Conservation (phyloP, 2,888 invertebrate genomes). For the Phengaris arion region DNA sequence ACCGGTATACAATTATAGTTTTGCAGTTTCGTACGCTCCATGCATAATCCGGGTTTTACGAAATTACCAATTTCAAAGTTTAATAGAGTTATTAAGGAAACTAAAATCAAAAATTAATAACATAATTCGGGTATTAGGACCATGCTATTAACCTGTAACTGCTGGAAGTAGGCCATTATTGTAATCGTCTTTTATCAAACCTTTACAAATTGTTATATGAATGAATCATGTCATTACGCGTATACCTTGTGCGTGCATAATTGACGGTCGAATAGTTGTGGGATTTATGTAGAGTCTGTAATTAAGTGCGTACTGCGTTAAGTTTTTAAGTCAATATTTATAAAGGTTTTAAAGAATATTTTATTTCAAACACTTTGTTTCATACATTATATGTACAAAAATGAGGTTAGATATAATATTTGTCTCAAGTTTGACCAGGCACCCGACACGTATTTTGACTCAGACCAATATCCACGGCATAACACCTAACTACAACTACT, state of each 20-base stretch:
- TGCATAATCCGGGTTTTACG: constrained; percentile 10
- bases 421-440: too few relatives aligned
- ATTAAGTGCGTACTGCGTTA: background rate
- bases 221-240: background rate
- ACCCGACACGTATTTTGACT: too few relatives aligned
- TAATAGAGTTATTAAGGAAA: constrained; percentile 20
- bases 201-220: constrained; percentile 22
- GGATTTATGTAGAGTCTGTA: background rate
- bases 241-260: background rate
- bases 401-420: too few relatives aligned
- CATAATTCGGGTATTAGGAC: constrained; percentile 8
- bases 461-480: too few relatives aligned
- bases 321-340: too few relatives aligned
- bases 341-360: too few relatives aligned
- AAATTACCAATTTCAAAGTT: constrained; percentile 10
- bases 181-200: constrained; percentile 28
- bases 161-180: background rate
- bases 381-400: too few relatives aligned
- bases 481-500: too few relatives aligned
- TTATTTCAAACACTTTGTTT: too few relatives aligned
- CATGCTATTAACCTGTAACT: constrained; percentile 17
- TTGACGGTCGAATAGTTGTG: background rate
- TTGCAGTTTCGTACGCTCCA: background rate
- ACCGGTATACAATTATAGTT: background rate
- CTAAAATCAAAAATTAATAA: constrained; percentile 24